Conservation (phyloP, 2,113 vertebrate species). For the Anoura caudifer region DNA sequence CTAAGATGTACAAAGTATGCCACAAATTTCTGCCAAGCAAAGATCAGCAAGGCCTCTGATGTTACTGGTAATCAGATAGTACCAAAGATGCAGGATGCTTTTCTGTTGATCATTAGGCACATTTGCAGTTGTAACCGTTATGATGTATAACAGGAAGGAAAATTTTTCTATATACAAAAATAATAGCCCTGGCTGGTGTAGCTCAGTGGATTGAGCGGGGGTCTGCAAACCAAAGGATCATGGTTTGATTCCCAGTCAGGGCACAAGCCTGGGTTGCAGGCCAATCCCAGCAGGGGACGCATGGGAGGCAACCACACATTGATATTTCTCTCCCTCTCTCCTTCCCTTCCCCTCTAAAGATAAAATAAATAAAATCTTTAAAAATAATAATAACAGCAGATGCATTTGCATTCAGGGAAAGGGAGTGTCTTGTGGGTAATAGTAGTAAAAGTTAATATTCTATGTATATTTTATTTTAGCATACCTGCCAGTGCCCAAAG, state of each 20-base stretch:
- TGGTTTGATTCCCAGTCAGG: too few species aligned
- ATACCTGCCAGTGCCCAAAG: background rate
- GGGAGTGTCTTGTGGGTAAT: background rate
- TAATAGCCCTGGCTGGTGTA: too few species aligned
- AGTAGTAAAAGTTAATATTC: background rate
- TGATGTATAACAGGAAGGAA: conserved; percentile 2
- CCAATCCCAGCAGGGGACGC: too few species aligned
- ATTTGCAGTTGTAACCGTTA: background rate
- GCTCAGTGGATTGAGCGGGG: too few species aligned
- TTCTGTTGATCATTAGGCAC: background rate
- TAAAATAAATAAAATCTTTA: too few species aligned
- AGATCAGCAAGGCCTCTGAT: background rate
- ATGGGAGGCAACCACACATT: too few species aligned
- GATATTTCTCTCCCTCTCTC: too few species aligned
- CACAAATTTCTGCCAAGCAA: background rate
- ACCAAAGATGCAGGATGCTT: background rate
- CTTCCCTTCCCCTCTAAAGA: too few species aligned
- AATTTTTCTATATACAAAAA: background rate
- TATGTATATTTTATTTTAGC: background rate
- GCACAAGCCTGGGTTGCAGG: too few species aligned
- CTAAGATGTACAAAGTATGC: background rate
- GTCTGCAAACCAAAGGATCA: too few species aligned
- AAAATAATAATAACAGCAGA: background rate
- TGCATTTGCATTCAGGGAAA: background rate
- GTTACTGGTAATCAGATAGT: conserved; percentile 23